Conservation (phyloP, 92 coral and sea anemone species). For the Zoanthus gigantus region DNA sequence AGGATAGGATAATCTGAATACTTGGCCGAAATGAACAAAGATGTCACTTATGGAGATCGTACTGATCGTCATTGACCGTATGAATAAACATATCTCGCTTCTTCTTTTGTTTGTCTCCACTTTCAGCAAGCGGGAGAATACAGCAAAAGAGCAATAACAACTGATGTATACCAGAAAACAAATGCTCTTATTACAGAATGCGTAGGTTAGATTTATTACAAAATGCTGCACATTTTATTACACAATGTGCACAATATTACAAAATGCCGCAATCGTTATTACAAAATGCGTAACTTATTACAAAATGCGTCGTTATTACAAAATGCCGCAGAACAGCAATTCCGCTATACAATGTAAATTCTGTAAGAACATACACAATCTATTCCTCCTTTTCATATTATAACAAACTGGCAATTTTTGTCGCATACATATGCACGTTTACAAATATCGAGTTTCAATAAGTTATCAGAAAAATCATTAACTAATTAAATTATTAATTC, state of each 20-base stretch:
- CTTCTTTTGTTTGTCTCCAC: slow-evolving; percentile 39
- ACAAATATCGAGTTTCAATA: too few relatives aligned
- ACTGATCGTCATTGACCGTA: slow-evolving; percentile 15
- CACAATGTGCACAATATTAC: neutral
- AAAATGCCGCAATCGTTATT: too few relatives aligned
- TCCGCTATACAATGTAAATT: too few relatives aligned
- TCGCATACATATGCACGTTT: too few relatives aligned
- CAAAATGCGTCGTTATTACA: too few relatives aligned
- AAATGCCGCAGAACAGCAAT: too few relatives aligned
- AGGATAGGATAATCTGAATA: slow-evolving; percentile 37
- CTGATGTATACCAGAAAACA: slow-evolving; percentile 16
- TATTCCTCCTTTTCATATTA: too few relatives aligned
- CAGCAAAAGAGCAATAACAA: slow-evolving; percentile 45
- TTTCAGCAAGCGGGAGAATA: slow-evolving; percentile 29
- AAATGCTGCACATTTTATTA: neutral
- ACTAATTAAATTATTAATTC: too few relatives aligned
- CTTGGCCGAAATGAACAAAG: slow-evolving; percentile 30
- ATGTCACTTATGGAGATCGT: slow-evolving; percentile 53
- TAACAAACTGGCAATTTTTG: too few relatives aligned
- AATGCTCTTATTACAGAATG: neutral
- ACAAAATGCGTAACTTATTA: too few relatives aligned
- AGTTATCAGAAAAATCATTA: too few relatives aligned
- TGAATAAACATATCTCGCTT: slow-evolving; percentile 44
- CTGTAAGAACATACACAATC: too few relatives aligned
- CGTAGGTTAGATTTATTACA: neutral